These are phyloP conservation scores for Apodemus speciosus DNA, from an alignment of 2,113 vertebrate genomes.

Conservation along the genomic window DNA sequence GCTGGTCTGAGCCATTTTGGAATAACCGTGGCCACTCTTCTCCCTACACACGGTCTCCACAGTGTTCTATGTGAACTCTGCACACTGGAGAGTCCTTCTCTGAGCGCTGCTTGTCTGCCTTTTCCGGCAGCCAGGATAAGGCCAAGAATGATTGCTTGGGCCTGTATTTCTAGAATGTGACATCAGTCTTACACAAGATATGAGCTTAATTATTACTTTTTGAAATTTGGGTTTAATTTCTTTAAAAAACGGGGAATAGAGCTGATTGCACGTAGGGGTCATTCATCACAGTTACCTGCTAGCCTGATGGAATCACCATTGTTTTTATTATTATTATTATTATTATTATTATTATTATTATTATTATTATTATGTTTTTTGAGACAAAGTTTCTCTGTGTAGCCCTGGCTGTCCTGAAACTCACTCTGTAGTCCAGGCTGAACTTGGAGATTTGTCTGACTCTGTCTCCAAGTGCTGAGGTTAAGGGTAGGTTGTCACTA, in stretches of 20 bases:
- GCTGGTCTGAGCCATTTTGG: neutral
- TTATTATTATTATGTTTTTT: neutral
- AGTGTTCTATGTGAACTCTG: neutral
- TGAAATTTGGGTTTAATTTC: neutral
- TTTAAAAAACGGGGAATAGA: neutral
- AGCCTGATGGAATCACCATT: neutral
- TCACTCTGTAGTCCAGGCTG: neutral
- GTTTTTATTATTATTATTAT: too few species aligned
- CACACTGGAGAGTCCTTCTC: neutral
- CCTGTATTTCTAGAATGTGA: neutral
- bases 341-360: neutral
- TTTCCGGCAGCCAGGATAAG: constrained; percentile 26
- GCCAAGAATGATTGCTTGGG: neutral
- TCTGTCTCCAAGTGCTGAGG: neutral
- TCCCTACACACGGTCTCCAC: neutral
- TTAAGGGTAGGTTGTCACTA: neutral
- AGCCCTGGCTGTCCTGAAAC: neutral
- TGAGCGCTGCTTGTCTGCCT: neutral
- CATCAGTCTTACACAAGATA: neutral
- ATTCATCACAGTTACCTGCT: neutral
- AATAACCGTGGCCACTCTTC: neutral
- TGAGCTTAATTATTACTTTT: constrained; percentile 16
- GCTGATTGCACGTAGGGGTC: neutral
- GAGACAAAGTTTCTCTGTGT: neutral
- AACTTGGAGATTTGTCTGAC: neutral